Base-by-base conservation (phyloP, 2,888 invertebrate genomes). In the Drosophila rubida region DNA sequence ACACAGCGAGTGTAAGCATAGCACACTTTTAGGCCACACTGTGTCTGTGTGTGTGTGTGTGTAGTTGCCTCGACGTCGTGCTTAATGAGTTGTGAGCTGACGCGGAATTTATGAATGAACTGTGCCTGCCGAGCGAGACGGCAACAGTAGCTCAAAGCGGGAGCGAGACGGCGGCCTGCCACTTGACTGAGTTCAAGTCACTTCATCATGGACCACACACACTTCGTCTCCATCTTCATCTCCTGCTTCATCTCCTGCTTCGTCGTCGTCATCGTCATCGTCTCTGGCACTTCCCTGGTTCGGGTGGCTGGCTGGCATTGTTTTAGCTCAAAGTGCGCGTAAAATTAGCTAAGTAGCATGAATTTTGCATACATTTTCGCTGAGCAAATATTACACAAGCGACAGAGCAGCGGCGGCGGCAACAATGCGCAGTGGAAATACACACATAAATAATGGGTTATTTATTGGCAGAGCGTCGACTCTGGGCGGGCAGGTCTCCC, bases 51-150 rank as follows among this genome's bases (percentile, higher is more conserved):
- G n/a, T n/a, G n/a, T n/a, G n/a, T 63, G 65, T 68, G 46, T 60
- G 49, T 75, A 66, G 58, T 73, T 72, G 71, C 42, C 57, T 42
- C 80, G 62, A 64, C 68, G 76, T 72, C 76, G 78, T 86, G 82
- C 76, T 78, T 83, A 83, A 83, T 83, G 82, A 83, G 82, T 86
- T 86, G 82, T 80, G 82, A 82, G 87, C 84, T 82, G 80, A 83
- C 75, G 84, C 86, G 78, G 76, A 83, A 83, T 83, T 83, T 83
- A 83, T 83, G 82, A 83, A 83, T 83, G 82, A 83, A 83, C 78
- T 80, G 84, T 67, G 84, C 69, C 49, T 27, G 67, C 48, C 62
- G 62, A 66, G 37, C 41, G 71, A 54, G 61, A 67, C 13, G 54
- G 59, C 55, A 23, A 32, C 22, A 45, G 39, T 14, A 42, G 8